These are phyloP conservation scores for Charadrius vociferus DNA, from an alignment of 2,113 vertebrate species.

Conservation along the genomic window DNA sequence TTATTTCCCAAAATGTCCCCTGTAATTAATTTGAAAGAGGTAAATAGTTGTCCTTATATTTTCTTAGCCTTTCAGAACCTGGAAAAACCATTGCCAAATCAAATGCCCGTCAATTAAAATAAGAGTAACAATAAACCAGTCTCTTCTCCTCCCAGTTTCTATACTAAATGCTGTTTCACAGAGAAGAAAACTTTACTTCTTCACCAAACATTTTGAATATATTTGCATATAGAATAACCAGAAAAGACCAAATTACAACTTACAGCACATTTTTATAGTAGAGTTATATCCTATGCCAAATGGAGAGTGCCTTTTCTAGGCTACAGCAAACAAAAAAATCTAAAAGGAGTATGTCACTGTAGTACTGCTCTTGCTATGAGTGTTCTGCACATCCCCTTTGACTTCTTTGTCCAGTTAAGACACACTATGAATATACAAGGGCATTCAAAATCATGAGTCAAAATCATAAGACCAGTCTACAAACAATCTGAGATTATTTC, in stretches of 20 bases:
- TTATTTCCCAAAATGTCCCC: neutral
- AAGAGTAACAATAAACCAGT: neutral
- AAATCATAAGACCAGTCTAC: neutral
- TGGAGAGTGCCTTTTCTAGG: neutral
- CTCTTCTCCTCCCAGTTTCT: neutral
- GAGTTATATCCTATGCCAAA: neutral
- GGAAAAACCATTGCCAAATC: neutral
- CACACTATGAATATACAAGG: neutral
- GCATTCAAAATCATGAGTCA: neutral
- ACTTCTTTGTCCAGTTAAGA: neutral
- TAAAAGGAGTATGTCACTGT: neutral
- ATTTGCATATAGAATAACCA: neutral
- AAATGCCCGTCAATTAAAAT: neutral
- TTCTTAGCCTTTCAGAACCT: neutral
- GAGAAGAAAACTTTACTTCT: neutral
- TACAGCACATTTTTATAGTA: neutral
- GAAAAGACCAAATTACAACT: conserved; percentile 2
- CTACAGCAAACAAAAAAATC: neutral
- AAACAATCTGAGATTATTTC: neutral
- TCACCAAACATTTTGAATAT: neutral
- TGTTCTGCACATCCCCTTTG: neutral
- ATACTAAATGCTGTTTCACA: neutral
- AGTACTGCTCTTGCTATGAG: neutral
- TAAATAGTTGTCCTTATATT: neutral
- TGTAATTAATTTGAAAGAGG: neutral